Evolutionary conservation across 2,797 vertebrate species (phyloP), one percentile per base, ranked within the genome.

Genomic region (Gymnothorax reevesii): DNA sequence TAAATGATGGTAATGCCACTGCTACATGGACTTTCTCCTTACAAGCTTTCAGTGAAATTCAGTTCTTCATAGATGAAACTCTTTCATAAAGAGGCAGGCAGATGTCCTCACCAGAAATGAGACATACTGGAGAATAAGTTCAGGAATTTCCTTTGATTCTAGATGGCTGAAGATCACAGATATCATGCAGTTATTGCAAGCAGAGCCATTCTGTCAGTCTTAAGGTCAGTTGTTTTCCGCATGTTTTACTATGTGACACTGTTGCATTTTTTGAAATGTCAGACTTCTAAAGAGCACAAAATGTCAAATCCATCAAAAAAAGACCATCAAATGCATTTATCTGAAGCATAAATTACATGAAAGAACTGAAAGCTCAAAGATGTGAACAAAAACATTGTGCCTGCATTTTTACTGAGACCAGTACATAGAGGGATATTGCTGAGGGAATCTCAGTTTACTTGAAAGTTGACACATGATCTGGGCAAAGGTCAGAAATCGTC

Each of bases 381-480:
- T 17, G 57, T 87, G 17, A 54, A 71, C 60, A 62, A 79, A 84
- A 17, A 0, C 62, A 5, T 17, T 54, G 57, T 54, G 79, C 27
- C 85, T 49, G n/a, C 52, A 80, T 57, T 83, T 59, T 87, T 59
- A 73, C 59, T 83, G 89, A 87, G 84, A 84, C 57, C 59, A 27
- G 15, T 62, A 84, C 69, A 83, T 55, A 83, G 77, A 84, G 57
- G 80, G 0, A 49, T 20, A 83, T 64, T 64, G 77, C 88, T 83
- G 5, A 87, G 88, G 89, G 83, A 91, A 92, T 93, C 92, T 94
- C 90, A 66, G 84, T 87, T 94, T 92, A 92, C 91, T n/a, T 83
- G 88, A 92, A 91, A 90, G 88, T 86, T 86, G 91, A 93, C 88
- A 92, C 89, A 85, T 66, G 89, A 91, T 89, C 88, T 83, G 64